phyloP scores from a whole-genome alignment of 1,140 invertebrate genomes.

The Drosophila navojoa region DNA sequence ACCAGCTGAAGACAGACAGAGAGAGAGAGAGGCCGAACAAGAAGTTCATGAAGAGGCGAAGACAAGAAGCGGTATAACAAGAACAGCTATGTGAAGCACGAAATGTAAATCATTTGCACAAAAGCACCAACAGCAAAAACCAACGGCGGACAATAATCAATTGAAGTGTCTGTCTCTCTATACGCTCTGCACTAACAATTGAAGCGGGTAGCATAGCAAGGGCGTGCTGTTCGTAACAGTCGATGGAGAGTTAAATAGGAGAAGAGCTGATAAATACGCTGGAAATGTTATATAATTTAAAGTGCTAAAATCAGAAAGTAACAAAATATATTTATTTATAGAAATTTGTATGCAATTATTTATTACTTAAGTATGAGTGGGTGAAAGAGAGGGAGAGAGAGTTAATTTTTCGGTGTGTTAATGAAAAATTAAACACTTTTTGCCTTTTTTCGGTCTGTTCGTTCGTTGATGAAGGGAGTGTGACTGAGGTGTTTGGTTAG shows the following conservation, averaged over 20 bases:
- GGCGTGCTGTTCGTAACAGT: background rate
- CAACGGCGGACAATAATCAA: slow-evolving; percentile 68
- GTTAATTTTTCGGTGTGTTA: slow-evolving; percentile 16
- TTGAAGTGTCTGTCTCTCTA: slow-evolving; percentile 72
- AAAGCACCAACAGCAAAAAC: slow-evolving; percentile 34
- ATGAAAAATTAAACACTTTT: slow-evolving; percentile 2
- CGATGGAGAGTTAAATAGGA: too few relatives aligned
- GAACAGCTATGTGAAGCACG: slow-evolving; percentile 39
- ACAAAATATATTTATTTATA: too few relatives aligned
- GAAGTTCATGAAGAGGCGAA: slow-evolving; percentile 19
- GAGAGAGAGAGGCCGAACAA: background rate
- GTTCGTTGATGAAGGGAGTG: slow-evolving; percentile 6
- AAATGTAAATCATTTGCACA: slow-evolving; percentile 75
- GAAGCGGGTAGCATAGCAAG: background rate
- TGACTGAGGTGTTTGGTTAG: slow-evolving; percentile 35
- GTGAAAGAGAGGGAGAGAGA: slow-evolving; percentile 19
- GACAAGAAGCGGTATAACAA: slow-evolving; percentile 17
- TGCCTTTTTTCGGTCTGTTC: slow-evolving; percentile 18
- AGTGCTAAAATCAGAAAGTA: too few relatives aligned
- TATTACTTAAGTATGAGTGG: background rate
- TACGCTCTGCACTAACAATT: slow-evolving; percentile 24
- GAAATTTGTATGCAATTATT: background rate
- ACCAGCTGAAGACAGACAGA: background rate
- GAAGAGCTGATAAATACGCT: too few relatives aligned
- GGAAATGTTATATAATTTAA: too few relatives aligned